Evolutionary conservation across 2,888 invertebrate species (phyloP).

Genomic region (Philereme transversata): DNA sequence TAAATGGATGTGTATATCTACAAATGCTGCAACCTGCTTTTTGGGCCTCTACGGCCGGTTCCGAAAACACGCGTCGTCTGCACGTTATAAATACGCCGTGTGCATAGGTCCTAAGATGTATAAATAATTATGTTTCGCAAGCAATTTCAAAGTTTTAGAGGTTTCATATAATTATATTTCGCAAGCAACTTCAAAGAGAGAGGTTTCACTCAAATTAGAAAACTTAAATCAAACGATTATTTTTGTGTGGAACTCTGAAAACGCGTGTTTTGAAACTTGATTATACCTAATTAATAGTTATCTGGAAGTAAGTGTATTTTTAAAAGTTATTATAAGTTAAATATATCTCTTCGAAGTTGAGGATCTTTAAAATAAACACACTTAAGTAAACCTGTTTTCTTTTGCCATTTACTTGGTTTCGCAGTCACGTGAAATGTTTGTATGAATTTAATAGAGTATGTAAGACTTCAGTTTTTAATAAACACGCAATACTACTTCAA

Average conservation of each 20-base stretch:
- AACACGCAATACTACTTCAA: no score
- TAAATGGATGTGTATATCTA: no score
- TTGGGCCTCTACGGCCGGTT: no score
- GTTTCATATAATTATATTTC: neutral
- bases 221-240: neutral
- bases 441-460: no score
- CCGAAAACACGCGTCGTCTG: no score
- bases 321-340: neutral
- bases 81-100: no score
- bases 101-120: neutral
- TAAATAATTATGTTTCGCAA: neutral
- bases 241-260: neutral
- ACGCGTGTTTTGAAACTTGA: neutral
- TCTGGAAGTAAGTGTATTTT: neutral
- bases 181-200: neutral
- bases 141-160: neutral
- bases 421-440: no score
- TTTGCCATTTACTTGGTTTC: no score
- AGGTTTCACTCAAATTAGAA: neutral
- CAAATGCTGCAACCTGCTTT: no score
- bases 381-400: no score
- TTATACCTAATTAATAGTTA: neutral
- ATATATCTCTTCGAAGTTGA: neutral
- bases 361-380: neutral
- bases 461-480: neutral